Evolutionary conservation across 2,113 vertebrate genomes (phyloP), one percentile per base, ranked within the genome.

Genomic region (Anser cygnoides): DNA sequence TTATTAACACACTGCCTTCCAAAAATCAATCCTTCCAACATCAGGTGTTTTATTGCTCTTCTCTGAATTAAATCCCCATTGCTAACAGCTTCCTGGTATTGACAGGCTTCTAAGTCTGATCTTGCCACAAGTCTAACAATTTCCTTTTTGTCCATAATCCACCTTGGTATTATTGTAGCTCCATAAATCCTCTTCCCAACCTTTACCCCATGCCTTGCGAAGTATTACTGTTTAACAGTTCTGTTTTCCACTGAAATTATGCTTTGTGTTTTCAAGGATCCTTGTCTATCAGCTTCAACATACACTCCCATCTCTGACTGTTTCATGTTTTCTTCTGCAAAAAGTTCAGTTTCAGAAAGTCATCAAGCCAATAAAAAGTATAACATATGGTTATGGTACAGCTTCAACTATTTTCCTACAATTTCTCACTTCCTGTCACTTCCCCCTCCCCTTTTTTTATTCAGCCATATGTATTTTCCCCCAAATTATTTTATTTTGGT

Each of bases 41-140:
- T 63, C 59, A 50, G 22, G 63, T 81, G 54, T 54, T 92, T 68
- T 50, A 37, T n/a, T 81, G 41, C 9, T 65, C 22, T 63, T 66
- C 19, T 35, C 25, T 46, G 3, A 26, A 86, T 20, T 44, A 81
- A 71, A 72, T 52, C 26, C 8, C 35, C 13, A 41, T 59, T 89
- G 31, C 7, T 3, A 78, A 67, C 1, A 0, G 26, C 25, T 41
- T 74, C 5, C 16, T 66, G 21, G 22, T 11, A 4, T 1, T 18
- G 8, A 92, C 3, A 6, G 13, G 12, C 52, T 57, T 65, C 11
- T 35, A 62, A 71, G 5, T 33, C 49, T 52, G 11, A 68, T 26
- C 37, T 59, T 66, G 37, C 9, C 41, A 90, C 8, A 55, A 33
- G 10, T 0, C 0, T 5, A 77, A 20, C 10, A 17, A 35, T 20